Evolutionary conservation across 2,888 invertebrate genomes (phyloP).

Genomic region (Macrosoma leucophasiata): DNA sequence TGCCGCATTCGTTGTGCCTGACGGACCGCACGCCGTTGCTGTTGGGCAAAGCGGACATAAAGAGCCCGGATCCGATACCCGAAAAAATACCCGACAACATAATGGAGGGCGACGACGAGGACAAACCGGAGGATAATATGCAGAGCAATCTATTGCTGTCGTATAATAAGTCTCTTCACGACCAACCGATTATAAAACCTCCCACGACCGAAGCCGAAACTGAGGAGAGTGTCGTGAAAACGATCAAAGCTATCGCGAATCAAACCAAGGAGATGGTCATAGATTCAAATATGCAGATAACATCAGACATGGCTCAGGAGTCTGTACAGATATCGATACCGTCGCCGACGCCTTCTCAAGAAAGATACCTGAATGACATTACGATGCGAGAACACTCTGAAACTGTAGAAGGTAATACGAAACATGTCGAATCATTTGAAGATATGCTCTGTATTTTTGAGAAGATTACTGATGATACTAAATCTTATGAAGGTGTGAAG

Average conservation of each 20-base stretch:
- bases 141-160: slow-evolving; percentile 49
- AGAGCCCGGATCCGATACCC: slow-evolving; percentile 67
- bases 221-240: slow-evolving; percentile 64
- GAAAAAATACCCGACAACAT: slow-evolving; percentile 72
- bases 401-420: slow-evolving; percentile 68
- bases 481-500: slow-evolving; percentile 49
- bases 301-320: slow-evolving; percentile 75
- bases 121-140: slow-evolving; percentile 60
- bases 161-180: slow-evolving; percentile 46
- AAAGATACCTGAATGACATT: slow-evolving; percentile 78
- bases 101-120: slow-evolving; percentile 65
- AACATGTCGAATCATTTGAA: slow-evolving; percentile 79
- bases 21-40: slow-evolving; percentile 58
- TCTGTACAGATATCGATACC: slow-evolving; percentile 81
- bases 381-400: slow-evolving; percentile 76
- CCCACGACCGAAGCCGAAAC: slow-evolving; percentile 36
- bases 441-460: slow-evolving; percentile 83
- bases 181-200: slow-evolving; percentile 35
- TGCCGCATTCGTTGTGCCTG: slow-evolving; percentile 59
- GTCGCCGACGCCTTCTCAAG: slow-evolving; percentile 79
- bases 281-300: slow-evolving; percentile 72
- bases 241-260: slow-evolving; percentile 72
- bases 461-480: slow-evolving; percentile 72
- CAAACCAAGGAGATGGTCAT: slow-evolving; percentile 75
- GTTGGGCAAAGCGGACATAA: slow-evolving; percentile 65